phyloP scores from a whole-genome alignment of 2,113 vertebrate species.

The Corydoras sp. region DNA sequence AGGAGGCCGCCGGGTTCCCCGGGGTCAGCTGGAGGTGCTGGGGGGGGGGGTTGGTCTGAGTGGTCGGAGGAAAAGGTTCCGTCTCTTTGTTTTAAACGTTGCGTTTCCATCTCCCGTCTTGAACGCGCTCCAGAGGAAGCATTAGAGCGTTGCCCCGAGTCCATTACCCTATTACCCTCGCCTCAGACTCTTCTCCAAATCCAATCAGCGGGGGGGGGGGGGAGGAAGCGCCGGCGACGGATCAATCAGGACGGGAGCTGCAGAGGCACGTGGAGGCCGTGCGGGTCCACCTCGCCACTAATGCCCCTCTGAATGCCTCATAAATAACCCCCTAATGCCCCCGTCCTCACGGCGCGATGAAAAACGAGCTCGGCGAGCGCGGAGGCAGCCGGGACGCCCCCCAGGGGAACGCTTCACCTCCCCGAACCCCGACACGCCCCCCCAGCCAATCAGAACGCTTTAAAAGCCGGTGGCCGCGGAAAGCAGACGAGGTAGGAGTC shows the following conservation, averaged over 20 bases:
- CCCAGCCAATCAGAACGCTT: constrained; percentile 57
- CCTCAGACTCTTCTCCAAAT: constrained; percentile 54
- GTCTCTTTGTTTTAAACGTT: no score
- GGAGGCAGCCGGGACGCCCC: no score
- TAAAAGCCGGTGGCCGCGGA: constrained; percentile 34
- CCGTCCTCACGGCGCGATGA: constrained; percentile 45
- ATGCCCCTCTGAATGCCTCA: constrained; percentile 36
- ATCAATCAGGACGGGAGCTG: constrained; percentile 24
- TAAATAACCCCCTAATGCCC: constrained; percentile 12
- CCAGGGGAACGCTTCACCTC: neutral
- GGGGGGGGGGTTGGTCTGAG: no score
- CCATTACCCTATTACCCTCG: constrained; percentile 57
- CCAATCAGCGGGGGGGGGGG: constrained; percentile 50
- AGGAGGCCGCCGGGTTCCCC: no score
- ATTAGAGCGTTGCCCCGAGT: constrained; percentile 62
- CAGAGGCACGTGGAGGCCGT: neutral
- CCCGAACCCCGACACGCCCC: constrained; percentile 37
- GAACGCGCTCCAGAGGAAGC: constrained; percentile 56
- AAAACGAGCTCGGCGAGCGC: constrained; percentile 45
- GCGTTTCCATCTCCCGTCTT: neutral
- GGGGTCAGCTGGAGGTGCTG: no score
- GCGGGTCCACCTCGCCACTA: neutral
- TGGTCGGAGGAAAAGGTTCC: no score
- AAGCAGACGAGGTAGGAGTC: no score
- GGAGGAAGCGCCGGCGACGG: neutral